Percentiles rank a stretch among this genome's conserved stretches.
phyloP scores from a whole-genome alignment of 2,888 invertebrate genomes.

The Hemistola chrysoprasaria region DNA sequence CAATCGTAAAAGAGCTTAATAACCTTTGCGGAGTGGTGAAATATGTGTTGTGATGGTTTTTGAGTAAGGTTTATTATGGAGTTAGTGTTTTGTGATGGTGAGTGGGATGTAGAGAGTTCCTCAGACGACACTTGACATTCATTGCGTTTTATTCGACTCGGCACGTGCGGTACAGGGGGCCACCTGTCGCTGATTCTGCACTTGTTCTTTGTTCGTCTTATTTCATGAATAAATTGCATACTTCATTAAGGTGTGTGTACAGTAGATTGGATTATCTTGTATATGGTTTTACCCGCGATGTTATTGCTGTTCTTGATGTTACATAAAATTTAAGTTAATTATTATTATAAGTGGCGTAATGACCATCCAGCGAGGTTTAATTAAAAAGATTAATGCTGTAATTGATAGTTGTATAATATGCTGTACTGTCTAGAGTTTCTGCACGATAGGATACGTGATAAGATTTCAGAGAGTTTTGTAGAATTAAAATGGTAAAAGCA shows the following conservation, averaged over 20 bases:
- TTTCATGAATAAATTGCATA: constrained; percentile 43
- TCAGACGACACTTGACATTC: constrained; percentile 73
- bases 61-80: constrained; percentile 43
- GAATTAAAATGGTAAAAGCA: too few species aligned
- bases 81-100: constrained; percentile 26
- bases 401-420: too few species aligned
- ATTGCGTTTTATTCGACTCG: constrained; percentile 75
- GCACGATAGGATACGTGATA: too few species aligned
- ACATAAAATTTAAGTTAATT: too few species aligned
- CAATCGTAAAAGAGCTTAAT: constrained; percentile 50
- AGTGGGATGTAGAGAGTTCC: constrained; percentile 32
- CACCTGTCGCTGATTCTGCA: constrained; percentile 77
- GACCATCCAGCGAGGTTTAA: too few species aligned
- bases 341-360: too few species aligned
- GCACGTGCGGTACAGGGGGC: constrained; percentile 76
- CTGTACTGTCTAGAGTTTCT: too few species aligned
- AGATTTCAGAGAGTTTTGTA: too few species aligned
- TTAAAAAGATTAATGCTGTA: too few species aligned
- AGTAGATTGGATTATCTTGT: constrained; percentile 9
- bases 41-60: constrained; percentile 46
- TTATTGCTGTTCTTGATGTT: not conserved
- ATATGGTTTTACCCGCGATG: constrained; percentile 8
- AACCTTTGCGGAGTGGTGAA: constrained; percentile 27
- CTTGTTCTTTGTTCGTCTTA: constrained; percentile 47
- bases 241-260: constrained; percentile 24